A percentile compares a stretch with the other conserved stretches of the same genome.
Conservation (phyloP, 2,113 vertebrate species). For the Hippocampus barbouri region DNA sequence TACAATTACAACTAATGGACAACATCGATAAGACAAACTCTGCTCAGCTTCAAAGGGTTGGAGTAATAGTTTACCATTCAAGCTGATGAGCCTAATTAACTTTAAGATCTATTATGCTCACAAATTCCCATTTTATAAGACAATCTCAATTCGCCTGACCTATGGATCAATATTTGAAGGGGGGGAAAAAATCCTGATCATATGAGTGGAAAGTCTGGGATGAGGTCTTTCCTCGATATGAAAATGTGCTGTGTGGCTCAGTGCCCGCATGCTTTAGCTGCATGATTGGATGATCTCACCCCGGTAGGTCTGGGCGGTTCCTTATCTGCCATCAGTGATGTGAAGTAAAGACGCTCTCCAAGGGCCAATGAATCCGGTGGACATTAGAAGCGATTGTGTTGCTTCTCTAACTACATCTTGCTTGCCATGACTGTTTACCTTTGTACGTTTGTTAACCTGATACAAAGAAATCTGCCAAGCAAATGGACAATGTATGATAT, state of each 20-base stretch:
- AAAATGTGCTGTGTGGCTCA: conserved; percentile 71
- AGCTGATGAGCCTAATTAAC: conserved; percentile 41
- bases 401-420: neutral
- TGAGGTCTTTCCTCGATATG: conserved; percentile 57
- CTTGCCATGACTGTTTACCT: neutral
- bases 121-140: conserved; percentile 61
- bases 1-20: conserved; percentile 58
- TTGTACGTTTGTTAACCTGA: neutral
- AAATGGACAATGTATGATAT: conserved; percentile 14
- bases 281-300: conserved; percentile 72
- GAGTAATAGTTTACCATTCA: conserved; percentile 30
- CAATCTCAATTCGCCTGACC: conserved; percentile 48
- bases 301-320: conserved; percentile 54
- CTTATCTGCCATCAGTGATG: conserved; percentile 61
- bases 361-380: conserved; percentile 43
- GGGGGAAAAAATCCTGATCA: conserved; percentile 16
- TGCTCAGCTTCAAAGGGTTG: conserved; percentile 20
- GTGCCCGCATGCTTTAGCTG: conserved; percentile 57
- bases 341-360: conserved; percentile 62
- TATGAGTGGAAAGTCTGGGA: conserved; percentile 41
- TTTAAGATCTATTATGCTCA: conserved; percentile 28
- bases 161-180: conserved; percentile 57
- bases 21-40: conserved; percentile 43
- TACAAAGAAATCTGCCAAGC: conserved; percentile 2
- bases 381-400: conserved; percentile 41